A percentile compares a stretch with the other conserved stretches of the same genome.
These are phyloP conservation scores for Hemithea aestivaria DNA, from an alignment of 2,888 invertebrate species.

Conservation along the genomic window DNA sequence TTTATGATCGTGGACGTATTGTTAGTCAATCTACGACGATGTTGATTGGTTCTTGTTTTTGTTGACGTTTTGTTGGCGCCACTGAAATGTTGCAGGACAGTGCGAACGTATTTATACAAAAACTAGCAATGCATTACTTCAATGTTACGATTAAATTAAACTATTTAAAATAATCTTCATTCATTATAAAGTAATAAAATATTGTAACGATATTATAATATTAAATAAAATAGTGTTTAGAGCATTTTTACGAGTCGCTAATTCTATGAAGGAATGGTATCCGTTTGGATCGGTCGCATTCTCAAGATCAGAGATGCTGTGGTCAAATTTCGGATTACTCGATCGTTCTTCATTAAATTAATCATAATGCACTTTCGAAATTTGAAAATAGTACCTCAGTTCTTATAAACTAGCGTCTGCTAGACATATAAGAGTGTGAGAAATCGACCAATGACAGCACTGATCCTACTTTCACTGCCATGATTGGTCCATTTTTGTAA, in stretches of 20 bases:
- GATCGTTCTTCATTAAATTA: constrained; percentile 18
- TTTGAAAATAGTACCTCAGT: constrained; percentile 66
- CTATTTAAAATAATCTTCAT: constrained; percentile 60
- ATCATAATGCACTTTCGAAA: constrained; percentile 28
- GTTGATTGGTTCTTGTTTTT: background rate
- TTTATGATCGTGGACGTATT: no score
- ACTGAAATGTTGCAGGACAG: background rate
- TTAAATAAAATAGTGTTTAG: constrained; percentile 58
- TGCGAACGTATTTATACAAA: constrained; percentile 15
- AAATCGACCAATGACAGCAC: constrained; percentile 77
- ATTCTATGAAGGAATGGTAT: constrained; percentile 73
- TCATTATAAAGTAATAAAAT: constrained; percentile 51
- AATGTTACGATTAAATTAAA: constrained; percentile 36
- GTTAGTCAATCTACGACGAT: no score
- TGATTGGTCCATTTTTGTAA: constrained; percentile 77
- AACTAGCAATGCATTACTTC: constrained; percentile 29
- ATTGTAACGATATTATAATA: constrained; percentile 56
- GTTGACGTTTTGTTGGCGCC: constrained; percentile 4
- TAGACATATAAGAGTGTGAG: constrained; percentile 62
- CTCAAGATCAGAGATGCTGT: constrained; percentile 70
- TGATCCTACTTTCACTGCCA: constrained; percentile 70
- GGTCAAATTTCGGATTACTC: constrained; percentile 46
- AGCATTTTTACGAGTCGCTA: constrained; percentile 72
- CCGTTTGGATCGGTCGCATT: constrained; percentile 69
- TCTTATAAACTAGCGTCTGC: constrained; percentile 66